A percentile compares a stretch with the other conserved stretches of the same genome.
phyloP scores from a whole-genome alignment of 1,140 invertebrate species.

The Rhyzopertha dominica region DNA sequence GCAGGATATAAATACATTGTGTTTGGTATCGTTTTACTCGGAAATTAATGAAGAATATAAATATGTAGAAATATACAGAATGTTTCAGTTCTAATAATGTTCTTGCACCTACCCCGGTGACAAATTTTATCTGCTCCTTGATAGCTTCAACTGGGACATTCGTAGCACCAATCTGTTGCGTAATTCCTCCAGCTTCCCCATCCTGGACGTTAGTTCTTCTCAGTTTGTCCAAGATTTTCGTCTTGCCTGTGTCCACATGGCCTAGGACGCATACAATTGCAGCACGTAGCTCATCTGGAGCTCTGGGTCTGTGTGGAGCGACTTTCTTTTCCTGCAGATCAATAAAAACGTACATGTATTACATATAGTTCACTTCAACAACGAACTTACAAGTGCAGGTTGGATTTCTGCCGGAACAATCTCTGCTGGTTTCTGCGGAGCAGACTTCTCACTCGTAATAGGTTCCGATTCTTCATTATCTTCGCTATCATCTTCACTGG shows the following conservation, averaged over 20 bases:
- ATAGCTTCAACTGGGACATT: slow-evolving; percentile 98
- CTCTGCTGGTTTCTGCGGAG: too few relatives aligned
- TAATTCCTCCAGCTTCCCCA: slow-evolving; percentile 98
- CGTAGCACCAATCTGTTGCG: slow-evolving; percentile 99
- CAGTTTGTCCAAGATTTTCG: slow-evolving; percentile 97
- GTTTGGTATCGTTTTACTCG: too few relatives aligned
- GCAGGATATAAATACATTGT: too few relatives aligned
- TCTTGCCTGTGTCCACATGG: slow-evolving; percentile 99
- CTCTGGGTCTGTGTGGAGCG: slow-evolving; percentile 77
- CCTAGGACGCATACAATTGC: slow-evolving; percentile 98
- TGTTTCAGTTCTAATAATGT: too few relatives aligned
- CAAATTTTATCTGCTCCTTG: slow-evolving; percentile 88
- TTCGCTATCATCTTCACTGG: slow-evolving; percentile 32
- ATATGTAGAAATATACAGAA: too few relatives aligned
- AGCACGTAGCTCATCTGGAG: slow-evolving; percentile 76
- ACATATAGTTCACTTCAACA: too few relatives aligned
- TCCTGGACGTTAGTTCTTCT: slow-evolving; percentile 95
- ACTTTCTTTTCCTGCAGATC: slow-evolving; percentile 68
- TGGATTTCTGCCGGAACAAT: too few relatives aligned
- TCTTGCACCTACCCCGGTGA: slow-evolving; percentile 74
- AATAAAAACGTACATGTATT: too few relatives aligned
- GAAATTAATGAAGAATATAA: too few relatives aligned
- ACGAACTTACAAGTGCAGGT: too few relatives aligned
- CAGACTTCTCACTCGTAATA: too few relatives aligned
- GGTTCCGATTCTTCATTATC: slow-evolving; percentile 36